phyloP scores from a whole-genome alignment of 1,140 invertebrate genomes.

The Drosophila melanica region DNA sequence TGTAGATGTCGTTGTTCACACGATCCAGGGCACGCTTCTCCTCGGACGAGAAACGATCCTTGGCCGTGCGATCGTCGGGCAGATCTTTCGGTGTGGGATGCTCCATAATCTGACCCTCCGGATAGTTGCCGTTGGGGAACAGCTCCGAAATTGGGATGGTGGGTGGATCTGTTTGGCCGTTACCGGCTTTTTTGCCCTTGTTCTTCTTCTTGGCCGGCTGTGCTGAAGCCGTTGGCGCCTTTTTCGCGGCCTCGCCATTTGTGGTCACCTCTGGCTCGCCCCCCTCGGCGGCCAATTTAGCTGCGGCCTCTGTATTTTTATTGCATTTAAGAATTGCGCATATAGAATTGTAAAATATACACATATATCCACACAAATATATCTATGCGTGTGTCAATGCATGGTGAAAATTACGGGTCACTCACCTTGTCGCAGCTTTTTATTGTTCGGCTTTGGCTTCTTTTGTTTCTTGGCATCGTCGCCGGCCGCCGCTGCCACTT shows the following conservation, averaged over 20 bases:
- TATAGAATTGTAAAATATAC: conserved; percentile 8
- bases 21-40: conserved; percentile 94
- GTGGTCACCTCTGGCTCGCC: conserved; percentile 57
- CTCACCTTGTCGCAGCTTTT: conserved; percentile 82
- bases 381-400: conserved; percentile 3
- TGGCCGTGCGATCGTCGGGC: conserved; percentile 92
- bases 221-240: conserved; percentile 82
- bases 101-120: conserved; percentile 92
- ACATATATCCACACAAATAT: conserved; percentile 19
- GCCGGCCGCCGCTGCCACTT: conserved; percentile 24
- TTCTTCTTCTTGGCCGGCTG: conserved; percentile 88
- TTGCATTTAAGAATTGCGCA: conserved; percentile 20
- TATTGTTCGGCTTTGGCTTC: conserved; percentile 83
- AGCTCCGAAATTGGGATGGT: conserved; percentile 93
- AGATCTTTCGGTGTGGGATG: conserved; percentile 87
- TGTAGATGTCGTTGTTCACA: conserved; percentile 95
- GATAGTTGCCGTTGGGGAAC: conserved; percentile 92
- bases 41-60: conserved; percentile 94
- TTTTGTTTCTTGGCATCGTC: conserved; percentile 80
- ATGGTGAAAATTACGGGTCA: conserved; percentile 43
- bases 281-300: conserved; percentile 62
- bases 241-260: conserved; percentile 85
- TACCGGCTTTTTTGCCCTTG: conserved; percentile 85
- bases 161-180: conserved; percentile 92
- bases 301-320: conserved; percentile 66